These are phyloP conservation scores for Hyposoter dolosus DNA, from an alignment of 2,888 invertebrate species.

Conservation along the genomic window DNA sequence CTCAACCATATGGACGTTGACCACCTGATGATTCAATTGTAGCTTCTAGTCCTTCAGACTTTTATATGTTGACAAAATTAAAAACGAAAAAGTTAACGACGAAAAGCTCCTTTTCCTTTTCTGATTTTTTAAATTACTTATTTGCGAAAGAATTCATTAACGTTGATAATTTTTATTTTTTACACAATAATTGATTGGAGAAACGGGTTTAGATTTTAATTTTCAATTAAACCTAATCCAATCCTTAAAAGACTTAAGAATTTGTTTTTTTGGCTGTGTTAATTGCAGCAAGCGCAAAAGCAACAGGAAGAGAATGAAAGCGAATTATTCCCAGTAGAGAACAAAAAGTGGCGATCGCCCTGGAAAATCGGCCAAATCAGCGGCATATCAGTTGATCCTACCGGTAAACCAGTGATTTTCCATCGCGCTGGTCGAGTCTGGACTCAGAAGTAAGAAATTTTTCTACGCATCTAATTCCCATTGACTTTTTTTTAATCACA, in stretches of 20 bases:
- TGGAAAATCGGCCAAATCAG: conserved; percentile 92
- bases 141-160: neutral
- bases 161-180: neutral
- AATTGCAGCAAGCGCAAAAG: conserved; percentile 70
- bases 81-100: too few relatives aligned
- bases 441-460: conserved; percentile 87
- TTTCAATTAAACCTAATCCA: neutral
- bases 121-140: neutral
- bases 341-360: conserved; percentile 77
- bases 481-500: neutral
- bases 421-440: conserved; percentile 93
- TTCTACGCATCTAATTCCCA: neutral
- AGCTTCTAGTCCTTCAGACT: neutral
- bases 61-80: neutral
- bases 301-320: conserved; percentile 70
- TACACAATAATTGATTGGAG: neutral
- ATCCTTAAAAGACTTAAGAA: neutral
- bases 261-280: neutral
- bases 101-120: neutral
- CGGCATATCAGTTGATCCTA: conserved; percentile 92
- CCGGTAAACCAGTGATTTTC: conserved; percentile 93
- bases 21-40: neutral
- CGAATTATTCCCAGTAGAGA: conserved; percentile 73
- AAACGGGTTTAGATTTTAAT: neutral
- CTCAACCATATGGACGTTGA: neutral